Evolutionary conservation across 1,140 invertebrate species (phyloP), one percentile per base, ranked within the genome.

Genomic region (Drosophila repletoides): DNA sequence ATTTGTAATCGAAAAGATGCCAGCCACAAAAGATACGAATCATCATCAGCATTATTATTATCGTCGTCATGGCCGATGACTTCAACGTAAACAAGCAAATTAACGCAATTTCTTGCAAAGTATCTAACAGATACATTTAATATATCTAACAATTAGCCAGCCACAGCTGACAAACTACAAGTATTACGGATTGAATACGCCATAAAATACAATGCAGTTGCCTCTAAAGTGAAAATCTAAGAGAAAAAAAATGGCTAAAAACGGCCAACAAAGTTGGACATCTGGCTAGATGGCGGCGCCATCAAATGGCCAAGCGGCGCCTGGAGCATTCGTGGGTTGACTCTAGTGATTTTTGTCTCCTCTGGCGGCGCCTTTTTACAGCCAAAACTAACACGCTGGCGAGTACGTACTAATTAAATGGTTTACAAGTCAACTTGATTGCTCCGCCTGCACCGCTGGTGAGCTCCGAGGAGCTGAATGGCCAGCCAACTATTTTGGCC

Each of bases 341-440:
- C 70, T 60, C 72, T 48, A 17, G 51, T 59, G 45, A 55, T 53
- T 60, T 61, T 34, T 15, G 21, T 48, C 33, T 31, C 22, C 31
- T 45, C 48, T 53, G 75, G 77, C 79, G 79, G 80, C 79, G 80
- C 80, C 80, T 84, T 84, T 84, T 72, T 86, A 72, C 61, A 80
- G 77, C 79, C 80, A 79, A 84, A 86, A 75, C 80, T 79, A 86
- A 83, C 79, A 72, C 79, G 74, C 58, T 74, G 43, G 49, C 55
- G 41, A 34, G 63, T 60, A 86, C 72, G 71, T 79, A 81, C 79
- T 83, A 83, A 83, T 83, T 83, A 83, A 83, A 83, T 83, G 79
- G 70, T 79, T 83, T 84, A 83, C 79, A 83, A 83, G 80, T 83
- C 79, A 84, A 63, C 74, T 71, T 67, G 74, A 83, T 83, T 75